Evolutionary conservation across 2,888 invertebrate species (phyloP), one percentile per base, ranked within the genome.

Genomic region (Lasioglossum morio): DNA sequence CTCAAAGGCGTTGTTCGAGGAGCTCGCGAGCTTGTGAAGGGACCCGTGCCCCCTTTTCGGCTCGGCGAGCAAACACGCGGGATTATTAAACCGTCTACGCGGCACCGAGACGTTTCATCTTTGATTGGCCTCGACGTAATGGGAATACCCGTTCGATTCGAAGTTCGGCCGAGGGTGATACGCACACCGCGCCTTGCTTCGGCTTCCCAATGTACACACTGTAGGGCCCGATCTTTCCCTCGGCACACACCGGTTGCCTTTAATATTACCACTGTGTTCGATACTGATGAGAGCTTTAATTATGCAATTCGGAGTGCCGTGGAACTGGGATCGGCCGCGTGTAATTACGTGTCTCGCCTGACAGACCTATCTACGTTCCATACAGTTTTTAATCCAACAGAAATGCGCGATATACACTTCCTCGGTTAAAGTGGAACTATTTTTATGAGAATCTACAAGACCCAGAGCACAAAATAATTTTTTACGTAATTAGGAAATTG

Each of bases 81-180:
- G 92, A 94, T 94, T 94, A 94, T 94, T 94, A 93, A 94, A 92
- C 91, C 92, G 89, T 90, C 92, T 91, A 82, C 90, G 85, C 76
- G 83, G 83, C 78, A 77, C 87, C 78, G 85, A 87, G 89, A 89
- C 92, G 92, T 92, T 93, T 92, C 91, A 92, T 92, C 92, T 93
- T 93, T 93, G 92, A 94, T 94, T 93, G 92, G 92, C 91, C 88
- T 87, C 77, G 78, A 88, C 90, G 88, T 92, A 91, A 93, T 92
- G 92, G 92, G 90, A 93, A 92, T 92, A 93, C 88, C 84, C 87
- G 87, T 87, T 81, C 80, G 86, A 86, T 81, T 84, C 82, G 84
- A 83, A 77, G 66, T 85, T 87, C 81, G 79, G 84, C 8, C 77
- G 77, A 87, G 87, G 87, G 87, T 79, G 77, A 79, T 84, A 81